Evolutionary conservation across 2,888 invertebrate species (phyloP).

Genomic region (Troglohyphantes excavatus): DNA sequence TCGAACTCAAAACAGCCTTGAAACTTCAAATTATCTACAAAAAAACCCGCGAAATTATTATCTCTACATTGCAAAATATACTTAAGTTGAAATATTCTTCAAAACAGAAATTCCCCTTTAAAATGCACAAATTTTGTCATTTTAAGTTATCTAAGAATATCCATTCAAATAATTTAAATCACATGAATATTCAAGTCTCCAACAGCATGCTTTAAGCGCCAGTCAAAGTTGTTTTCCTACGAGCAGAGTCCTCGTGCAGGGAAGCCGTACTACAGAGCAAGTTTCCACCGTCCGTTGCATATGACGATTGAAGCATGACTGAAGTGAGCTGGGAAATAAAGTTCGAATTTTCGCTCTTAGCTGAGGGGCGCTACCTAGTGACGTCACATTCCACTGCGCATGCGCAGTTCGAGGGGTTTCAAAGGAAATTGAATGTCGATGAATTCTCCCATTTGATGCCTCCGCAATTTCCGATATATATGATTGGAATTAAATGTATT

Average conservation of each 20-base stretch:
- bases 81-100: too few relatives aligned
- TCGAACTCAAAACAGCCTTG: too few relatives aligned
- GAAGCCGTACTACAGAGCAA: background rate
- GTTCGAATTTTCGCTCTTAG: slow-evolving; percentile 68
- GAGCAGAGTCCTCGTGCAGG: background rate
- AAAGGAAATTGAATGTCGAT: background rate
- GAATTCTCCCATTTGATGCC: slow-evolving; percentile 16
- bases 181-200: background rate
- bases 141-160: background rate
- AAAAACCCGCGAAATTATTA: too few relatives aligned
- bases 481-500: too few relatives aligned
- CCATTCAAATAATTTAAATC: background rate
- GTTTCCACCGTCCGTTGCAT: slow-evolving; percentile 26
- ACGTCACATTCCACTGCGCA: slow-evolving; percentile 41
- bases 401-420: background rate
- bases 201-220: background rate
- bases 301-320: slow-evolving; percentile 57
- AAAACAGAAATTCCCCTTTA: too few relatives aligned
- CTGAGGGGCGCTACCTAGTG: slow-evolving; percentile 33
- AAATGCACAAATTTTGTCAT: too few relatives aligned
- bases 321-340: slow-evolving; percentile 31
- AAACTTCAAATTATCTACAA: too few relatives aligned
- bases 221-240: slow-evolving; percentile 22
- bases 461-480: background rate
- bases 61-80: too few relatives aligned